Evolutionary conservation across 2,113 vertebrate genomes (phyloP), one percentile per base, ranked within the genome.

Genomic region (Sardina pilchardus): DNA sequence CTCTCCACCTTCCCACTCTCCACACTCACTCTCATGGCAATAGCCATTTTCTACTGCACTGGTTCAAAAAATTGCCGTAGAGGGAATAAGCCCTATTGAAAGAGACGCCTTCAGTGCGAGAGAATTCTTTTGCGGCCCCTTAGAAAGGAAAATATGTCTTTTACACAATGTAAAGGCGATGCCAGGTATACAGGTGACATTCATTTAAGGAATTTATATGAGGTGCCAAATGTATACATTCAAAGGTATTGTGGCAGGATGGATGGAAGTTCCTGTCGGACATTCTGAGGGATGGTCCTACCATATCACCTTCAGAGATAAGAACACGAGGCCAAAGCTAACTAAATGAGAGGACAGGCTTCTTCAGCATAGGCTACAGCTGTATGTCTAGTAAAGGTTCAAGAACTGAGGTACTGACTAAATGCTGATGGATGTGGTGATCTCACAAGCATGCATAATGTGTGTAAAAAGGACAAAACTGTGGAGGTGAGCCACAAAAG

Each of bases 71-170:
- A 86, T 88, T 53, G 84, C 9, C 48, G 24, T 80, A 85, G 83
- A 88, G 81, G 86, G 44, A 83, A 89, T 86, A 85, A 78, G 44
- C 56, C 53, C 86, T 75, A 88, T 88, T 90, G 81, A 87, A 86
- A 81, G 81, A 82, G 39, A 42, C 81, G 50, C 81, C 84, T 87
- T 81, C 83, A 81, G 78, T 87, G 91, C 85, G 88, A 87, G 86
- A 91, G 91, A 87, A 48, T 88, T 86, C 89, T 89, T 89, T 87
- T 88, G 89, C 89, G 87, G 89, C 88, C 87, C 87, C 81, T 81
- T 42, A 30, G 56, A 83, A 87, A 87, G 85, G 84, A 48, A 14
- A 39, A 84, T 78, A n/a, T 30, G 0, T 67, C 0, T 42, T 67
- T 81, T 19, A 45, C 59, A n/a, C 59, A n/a, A 12, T 21, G 14